phyloP scores from a whole-genome alignment of 2,113 vertebrate genomes.

The Indicator maculatus region DNA sequence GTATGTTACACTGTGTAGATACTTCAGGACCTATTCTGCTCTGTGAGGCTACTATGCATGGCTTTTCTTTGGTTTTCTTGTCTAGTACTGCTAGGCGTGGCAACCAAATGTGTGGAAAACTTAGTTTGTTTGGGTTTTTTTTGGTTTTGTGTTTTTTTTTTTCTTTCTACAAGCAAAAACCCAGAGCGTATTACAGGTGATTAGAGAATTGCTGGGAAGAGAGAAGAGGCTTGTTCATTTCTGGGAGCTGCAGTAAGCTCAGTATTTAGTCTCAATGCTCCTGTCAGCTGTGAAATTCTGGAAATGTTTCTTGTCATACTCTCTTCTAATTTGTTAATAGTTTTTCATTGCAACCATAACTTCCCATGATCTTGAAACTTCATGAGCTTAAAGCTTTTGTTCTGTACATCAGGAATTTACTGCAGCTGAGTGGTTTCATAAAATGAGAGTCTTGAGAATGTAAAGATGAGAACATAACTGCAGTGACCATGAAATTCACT shows the following conservation, averaged over 20 bases:
- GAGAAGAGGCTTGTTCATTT: background rate
- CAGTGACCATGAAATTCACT: background rate
- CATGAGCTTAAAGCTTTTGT: background rate
- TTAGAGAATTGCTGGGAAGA: background rate
- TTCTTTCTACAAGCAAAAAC: background rate
- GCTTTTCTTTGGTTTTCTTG: background rate
- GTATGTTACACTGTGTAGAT: background rate
- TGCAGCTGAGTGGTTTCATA: background rate
- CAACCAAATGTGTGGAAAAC: background rate
- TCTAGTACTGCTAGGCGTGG: background rate
- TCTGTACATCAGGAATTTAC: background rate
- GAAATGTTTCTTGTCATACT: background rate
- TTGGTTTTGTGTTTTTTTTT: background rate
- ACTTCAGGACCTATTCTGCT: background rate
- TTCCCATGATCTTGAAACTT: background rate
- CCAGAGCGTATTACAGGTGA: background rate
- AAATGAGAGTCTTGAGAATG: background rate
- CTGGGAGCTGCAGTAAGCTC: background rate
- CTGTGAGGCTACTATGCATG: background rate
- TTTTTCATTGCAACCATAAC: rapidly evolving
- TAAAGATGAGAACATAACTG: background rate
- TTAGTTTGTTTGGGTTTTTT: background rate
- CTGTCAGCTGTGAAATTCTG: background rate
- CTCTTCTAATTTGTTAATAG: background rate
- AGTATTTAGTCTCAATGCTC: background rate